A percentile compares a stretch with the other conserved stretches of the same genome.
Evolutionary conservation across 2,888 invertebrate genomes (phyloP).

Genomic region (Catocala fraxini): DNA sequence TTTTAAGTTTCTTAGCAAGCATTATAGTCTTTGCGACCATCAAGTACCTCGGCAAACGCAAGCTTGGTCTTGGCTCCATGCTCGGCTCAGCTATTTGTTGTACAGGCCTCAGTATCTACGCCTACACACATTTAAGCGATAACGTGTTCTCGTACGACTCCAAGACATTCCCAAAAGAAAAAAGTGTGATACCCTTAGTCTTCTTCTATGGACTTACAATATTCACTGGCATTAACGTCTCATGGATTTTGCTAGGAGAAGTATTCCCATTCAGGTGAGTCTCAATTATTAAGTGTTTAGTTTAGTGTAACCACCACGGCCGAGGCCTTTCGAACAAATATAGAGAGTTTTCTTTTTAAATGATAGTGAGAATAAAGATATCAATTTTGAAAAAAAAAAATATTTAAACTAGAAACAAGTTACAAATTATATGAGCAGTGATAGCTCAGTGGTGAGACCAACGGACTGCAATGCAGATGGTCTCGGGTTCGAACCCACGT

Average conservation of each 20-base stretch:
- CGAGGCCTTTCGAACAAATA: too few species aligned
- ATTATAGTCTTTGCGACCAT: slow-evolving; percentile 75
- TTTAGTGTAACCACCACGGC: too few species aligned
- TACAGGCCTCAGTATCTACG: slow-evolving; percentile 78
- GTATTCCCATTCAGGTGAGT: slow-evolving; percentile 87
- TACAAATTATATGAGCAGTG: too few species aligned
- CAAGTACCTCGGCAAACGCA: slow-evolving; percentile 81
- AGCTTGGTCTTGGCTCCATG: slow-evolving; percentile 77
- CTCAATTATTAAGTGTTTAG: too few species aligned
- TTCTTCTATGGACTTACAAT: slow-evolving; percentile 75
- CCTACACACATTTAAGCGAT: slow-evolving; percentile 64
- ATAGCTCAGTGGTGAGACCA: too few species aligned
- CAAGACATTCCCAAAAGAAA: slow-evolving; percentile 71
- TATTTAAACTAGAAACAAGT: too few species aligned
- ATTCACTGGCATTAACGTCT: slow-evolving; percentile 77
- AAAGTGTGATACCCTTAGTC: slow-evolving; percentile 73
- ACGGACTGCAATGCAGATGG: too few species aligned
- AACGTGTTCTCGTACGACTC: slow-evolving; percentile 79
- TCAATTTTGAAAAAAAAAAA: too few species aligned
- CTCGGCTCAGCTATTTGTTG: slow-evolving; percentile 74
- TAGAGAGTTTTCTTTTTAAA: too few species aligned
- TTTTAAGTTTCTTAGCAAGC: slow-evolving; percentile 77
- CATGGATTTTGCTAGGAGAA: slow-evolving; percentile 87
- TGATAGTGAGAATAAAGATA: too few species aligned
- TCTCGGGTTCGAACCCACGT: too few species aligned